phyloP scores from a whole-genome alignment of 2,888 invertebrate species.

The Pyrrhia umbra region DNA sequence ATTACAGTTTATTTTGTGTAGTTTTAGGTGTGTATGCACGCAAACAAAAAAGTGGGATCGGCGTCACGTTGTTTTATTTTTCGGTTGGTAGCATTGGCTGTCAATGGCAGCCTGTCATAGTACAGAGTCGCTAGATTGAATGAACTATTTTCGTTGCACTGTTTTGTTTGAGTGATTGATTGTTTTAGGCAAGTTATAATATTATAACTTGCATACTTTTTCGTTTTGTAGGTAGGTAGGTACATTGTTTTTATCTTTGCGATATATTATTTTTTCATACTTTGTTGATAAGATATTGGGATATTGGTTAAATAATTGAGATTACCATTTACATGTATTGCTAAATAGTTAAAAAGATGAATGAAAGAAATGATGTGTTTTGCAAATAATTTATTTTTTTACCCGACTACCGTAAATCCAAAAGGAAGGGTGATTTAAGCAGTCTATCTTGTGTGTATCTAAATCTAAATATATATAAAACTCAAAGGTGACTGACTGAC shows the following conservation, averaged over 20 bases:
- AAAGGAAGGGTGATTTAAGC: no score
- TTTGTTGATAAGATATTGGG: no score
- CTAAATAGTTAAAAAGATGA: no score
- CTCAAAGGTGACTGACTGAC: no score
- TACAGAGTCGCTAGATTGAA: slow-evolving; percentile 30
- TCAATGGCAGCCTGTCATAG: slow-evolving; percentile 11
- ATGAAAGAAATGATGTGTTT: no score
- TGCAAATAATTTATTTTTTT: no score
- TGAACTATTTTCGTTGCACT: slow-evolving; percentile 3
- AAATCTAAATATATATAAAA: no score
- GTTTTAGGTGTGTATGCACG: background rate
- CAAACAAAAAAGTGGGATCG: background rate
- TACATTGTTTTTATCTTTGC: slow-evolving; percentile 1
- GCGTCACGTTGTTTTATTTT: slow-evolving; percentile 20
- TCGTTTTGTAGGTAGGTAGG: no score
- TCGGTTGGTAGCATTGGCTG: slow-evolving; percentile 56
- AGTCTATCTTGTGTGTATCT: no score
- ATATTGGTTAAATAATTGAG: no score
- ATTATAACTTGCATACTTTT: background rate
- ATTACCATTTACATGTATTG: no score
- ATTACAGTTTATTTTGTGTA: background rate
- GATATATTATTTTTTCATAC: background rate
- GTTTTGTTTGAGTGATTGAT: background rate
- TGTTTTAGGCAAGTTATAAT: background rate
- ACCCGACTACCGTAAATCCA: no score